Base-by-base conservation (phyloP, 23 tunicate species). In the Styela plicata region DNA sequence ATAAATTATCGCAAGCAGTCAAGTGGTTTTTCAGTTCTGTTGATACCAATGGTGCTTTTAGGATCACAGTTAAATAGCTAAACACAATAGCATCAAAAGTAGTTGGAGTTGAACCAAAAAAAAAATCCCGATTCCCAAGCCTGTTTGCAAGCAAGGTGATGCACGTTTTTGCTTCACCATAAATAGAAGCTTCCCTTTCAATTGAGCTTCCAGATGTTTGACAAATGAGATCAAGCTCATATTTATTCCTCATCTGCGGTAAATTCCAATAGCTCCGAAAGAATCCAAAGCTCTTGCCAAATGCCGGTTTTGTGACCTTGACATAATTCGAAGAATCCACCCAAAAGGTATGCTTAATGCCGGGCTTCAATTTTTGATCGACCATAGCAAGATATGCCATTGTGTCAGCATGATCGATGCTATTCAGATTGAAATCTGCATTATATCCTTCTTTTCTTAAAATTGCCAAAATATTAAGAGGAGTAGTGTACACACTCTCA, bases 81-180 rank as follows among this genome's bases (percentile, higher is more conserved):
- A 57, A 93, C 57, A 82, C 89, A 75, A 86, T 68, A 0, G 98
- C 98, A 85, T 93, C 98, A 64, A 93, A 81, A 2, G 98, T 93
- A 27, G 89, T 84, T 22, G 98, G 94, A 19, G 44, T 73, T 25
- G 83, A 62, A 3, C 98, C 98, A 74, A 88, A 93, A 69, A 93
- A 88, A 69, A 36, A 93, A 2, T 78, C 77, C 7, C 1, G 66
- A n/a, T 52, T 37, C 25, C 91, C 91, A 34, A 87, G 73, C 5
- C 53, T 63, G 44, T 75, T 78, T 7, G 86, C 84, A 52, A 93
- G 64, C 30, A 76, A 63, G 62, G 86, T 85, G 20, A 93, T 44
- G 78, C 93, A 93, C 26, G 30, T 62, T 2, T 64, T 69, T 0
- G 93, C 98, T 29, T 93, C 85, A 26, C 68, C 52, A 44, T 85